Percentiles rank a stretch among this genome's conserved stretches.
These are phyloP conservation scores for Anguilla rostrata DNA, from an alignment of 2,113 vertebrate species.

Conservation along the genomic window DNA sequence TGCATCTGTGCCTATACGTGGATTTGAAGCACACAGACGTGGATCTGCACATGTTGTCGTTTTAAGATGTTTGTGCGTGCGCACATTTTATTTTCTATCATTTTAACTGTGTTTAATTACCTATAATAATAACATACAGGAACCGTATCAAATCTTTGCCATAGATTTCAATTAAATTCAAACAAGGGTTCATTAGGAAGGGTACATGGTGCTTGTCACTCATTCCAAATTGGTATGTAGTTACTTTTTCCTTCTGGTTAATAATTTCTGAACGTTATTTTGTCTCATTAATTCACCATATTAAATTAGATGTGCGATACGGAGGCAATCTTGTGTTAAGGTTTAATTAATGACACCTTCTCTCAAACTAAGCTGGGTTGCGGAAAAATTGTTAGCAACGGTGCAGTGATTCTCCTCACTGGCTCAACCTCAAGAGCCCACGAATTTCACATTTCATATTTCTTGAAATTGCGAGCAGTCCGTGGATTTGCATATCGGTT, in stretches of 20 bases:
- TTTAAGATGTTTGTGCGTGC: no score
- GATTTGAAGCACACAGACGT: no score
- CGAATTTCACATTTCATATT: not conserved
- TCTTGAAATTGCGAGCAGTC: not conserved
- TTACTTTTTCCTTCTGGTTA: constrained; percentile 38
- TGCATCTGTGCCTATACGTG: no score
- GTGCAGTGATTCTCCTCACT: not conserved
- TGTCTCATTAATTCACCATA: constrained; percentile 55
- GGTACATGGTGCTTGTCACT: constrained; percentile 30
- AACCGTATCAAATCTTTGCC: not conserved
- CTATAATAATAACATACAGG: not conserved
- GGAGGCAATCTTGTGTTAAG: constrained; percentile 43
- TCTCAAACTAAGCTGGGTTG: constrained; percentile 35
- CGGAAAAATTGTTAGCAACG: not conserved
- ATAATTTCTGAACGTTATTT: constrained; percentile 44
- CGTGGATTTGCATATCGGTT: not conserved
- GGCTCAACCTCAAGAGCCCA: not conserved
- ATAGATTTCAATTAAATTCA: not conserved
- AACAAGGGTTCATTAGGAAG: constrained; percentile 23
- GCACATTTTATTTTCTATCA: no score
- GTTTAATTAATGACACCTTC: constrained; percentile 49
- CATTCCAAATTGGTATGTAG: constrained; percentile 34
- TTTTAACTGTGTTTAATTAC: constrained; percentile 20
- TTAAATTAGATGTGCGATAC: constrained; percentile 55
- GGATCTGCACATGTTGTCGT: no score